Base-by-base conservation (phyloP, 1,140 invertebrate species). In the Apis dorsata region DNA sequence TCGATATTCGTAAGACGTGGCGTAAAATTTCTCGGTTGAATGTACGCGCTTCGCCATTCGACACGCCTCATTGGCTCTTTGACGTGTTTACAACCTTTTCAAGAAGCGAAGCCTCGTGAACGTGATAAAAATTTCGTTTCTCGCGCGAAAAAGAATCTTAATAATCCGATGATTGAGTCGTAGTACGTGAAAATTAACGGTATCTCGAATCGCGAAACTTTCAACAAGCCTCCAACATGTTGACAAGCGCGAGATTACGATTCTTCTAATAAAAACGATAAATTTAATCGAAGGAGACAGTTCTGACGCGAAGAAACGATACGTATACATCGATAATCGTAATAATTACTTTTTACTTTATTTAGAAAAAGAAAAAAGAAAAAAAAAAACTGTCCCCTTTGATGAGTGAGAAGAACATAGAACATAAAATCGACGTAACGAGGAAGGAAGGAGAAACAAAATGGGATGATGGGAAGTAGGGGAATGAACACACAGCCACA, bases 401-500 rank as follows among this genome's bases (percentile, higher is more conserved):
- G 73, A 51, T n/a, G 19, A 24, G 8, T 13, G 5, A 7, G 0
- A 7, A 17, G 8, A 63, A 62, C 69, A 63, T 13, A 57, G 49
- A 72, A 57, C 59, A 51, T 17, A 57, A 69, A 9, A 66, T 66
- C 15, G 34, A 44, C 34, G 34, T 7, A 7, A 79, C 57, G 59
- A 24, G 51, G 7, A 55, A n/a, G 0, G 24, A 44, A 71, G 1
- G 66, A n/a, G 0, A 10, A 62, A 65, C 44, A 49, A n/a, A 72
- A 44, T 44, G 44, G 85, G 71, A 76, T 49, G 11, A 15, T 44
- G 53, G n/a, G 12, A 17, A 57, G 55, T 51, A 17, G 79, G 63
- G 51, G 63, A 86, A 81, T 85, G 77, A 88, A 84, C 86, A 83
- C 88, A 89, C 80, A 55, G 19, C 49, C 28, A 88, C 73, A 89